Base-by-base conservation (phyloP, 1,140 invertebrate genomes). In the Dreissena rostriformis region DNA sequence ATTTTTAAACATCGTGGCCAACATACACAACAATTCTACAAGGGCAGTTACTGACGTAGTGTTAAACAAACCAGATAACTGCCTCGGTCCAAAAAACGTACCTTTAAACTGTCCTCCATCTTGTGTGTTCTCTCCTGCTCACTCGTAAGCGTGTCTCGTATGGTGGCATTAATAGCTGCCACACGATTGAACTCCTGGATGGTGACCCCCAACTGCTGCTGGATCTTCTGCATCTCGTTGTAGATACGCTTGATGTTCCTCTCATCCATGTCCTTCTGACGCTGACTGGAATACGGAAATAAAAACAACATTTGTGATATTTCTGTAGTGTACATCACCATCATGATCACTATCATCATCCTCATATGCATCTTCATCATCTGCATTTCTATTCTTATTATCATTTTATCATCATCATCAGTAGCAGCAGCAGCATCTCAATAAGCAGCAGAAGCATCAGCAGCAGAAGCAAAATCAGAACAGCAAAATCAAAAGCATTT, bases 71-170 rank as follows among this genome's bases (percentile, higher is more conserved):
- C 61, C 2, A n/a, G 14, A 57, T 57, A 57, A 57, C n/a, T 57
- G 14, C 61, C 24, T 63, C 19, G 19, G 24, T 63, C 61, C 19
- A 63, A 73, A 61, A 61, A 39, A 39, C 8, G 8, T 17, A 92
- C 92, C 89, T 92, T 93, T 0, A 93, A 86, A 14, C 85, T 86
- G 68, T 93, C 92, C 55, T 93, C 92, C 53, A 87, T 87, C 53
- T 82, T 86, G 55, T 88, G 88, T 57, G 88, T 87, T 73, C 91
- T 91, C 6, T 92, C 90, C 70, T 92, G 85, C 73, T 92, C 89
- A 11, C 61, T 29, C 28, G 85, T 49, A 1, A 93, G 88, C 80
- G 91, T 86, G 24, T 92, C 90, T 17, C 86, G 82, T 49, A 91
- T 86, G 39, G 86, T 81, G 15, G 82, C 57, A 79, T 92, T 91